phyloP scores from a whole-genome alignment of 1,140 invertebrate genomes.

The Brachionus plicatilis region DNA sequence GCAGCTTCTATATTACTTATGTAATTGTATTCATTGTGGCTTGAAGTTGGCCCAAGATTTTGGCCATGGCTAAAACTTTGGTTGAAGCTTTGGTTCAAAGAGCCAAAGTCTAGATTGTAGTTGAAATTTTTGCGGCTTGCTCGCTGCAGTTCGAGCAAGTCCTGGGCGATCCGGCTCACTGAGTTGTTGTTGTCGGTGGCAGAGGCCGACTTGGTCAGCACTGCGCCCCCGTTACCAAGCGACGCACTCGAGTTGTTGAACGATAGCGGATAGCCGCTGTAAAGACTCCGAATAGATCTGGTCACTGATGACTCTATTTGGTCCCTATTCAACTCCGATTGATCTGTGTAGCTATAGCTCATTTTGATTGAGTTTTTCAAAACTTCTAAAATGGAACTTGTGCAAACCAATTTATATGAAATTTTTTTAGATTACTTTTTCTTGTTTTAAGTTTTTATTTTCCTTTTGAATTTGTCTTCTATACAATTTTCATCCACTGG shows the following conservation, averaged over 20 bases:
- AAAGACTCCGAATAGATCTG: not conserved
- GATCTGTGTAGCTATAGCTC: conserved; percentile 7
- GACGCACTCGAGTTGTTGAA: not conserved
- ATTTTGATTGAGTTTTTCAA: conserved; percentile 1
- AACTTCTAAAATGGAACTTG: not conserved
- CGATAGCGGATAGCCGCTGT: not conserved
- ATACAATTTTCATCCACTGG: conserved; percentile 21
- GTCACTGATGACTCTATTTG: not conserved
- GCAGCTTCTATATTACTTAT: conserved; percentile 34
- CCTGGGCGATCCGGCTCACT: conserved; percentile 25
- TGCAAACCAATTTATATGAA: conserved; percentile 2
- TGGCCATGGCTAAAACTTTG: not conserved
- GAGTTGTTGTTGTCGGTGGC: not conserved
- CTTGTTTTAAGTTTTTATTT: not conserved
- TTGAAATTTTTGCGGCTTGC: conserved; percentile 23
- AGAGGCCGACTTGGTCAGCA: conserved; percentile 5
- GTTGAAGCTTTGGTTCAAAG: not conserved
- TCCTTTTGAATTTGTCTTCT: not conserved
- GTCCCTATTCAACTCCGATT: not conserved
- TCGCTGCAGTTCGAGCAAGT: conserved; percentile 26
- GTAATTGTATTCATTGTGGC: not conserved
- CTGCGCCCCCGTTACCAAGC: not conserved
- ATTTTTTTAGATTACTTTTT: conserved; percentile 1
- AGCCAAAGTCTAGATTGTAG: not conserved
- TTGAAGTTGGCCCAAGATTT: not conserved